Conservation (phyloP, 1,140 invertebrate species). For the Cydia strobilella region DNA sequence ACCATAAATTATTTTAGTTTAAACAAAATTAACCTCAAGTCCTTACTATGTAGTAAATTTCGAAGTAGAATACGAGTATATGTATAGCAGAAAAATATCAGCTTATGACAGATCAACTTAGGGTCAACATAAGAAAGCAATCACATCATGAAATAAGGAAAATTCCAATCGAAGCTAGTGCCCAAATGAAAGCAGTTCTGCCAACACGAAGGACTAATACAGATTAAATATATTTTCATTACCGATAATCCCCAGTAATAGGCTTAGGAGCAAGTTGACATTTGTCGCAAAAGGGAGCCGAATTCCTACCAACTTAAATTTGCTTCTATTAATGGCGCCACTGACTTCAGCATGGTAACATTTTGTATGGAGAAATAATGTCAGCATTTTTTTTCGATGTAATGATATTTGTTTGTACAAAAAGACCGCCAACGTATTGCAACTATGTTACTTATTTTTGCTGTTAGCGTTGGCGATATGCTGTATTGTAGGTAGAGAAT, state of each 20-base stretch:
- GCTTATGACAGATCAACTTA: background rate
- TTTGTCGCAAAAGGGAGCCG: conserved; percentile 27
- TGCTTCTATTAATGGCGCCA: background rate
- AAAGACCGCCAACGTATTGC: background rate
- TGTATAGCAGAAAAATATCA: no score
- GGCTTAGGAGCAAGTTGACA: conserved; percentile 31
- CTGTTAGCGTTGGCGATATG: background rate
- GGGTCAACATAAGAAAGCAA: conserved; percentile 13
- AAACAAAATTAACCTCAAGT: no score
- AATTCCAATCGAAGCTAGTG: conserved; percentile 26
- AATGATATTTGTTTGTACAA: background rate
- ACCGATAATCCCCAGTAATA: conserved; percentile 29
- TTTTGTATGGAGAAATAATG: conserved; percentile 5
- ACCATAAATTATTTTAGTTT: no score
- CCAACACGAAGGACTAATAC: conserved; percentile 27
- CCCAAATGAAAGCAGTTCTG: conserved; percentile 29
- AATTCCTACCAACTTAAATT: conserved; percentile 13
- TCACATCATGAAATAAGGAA: conserved; percentile 29
- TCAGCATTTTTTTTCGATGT: background rate
- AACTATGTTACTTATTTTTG: background rate
- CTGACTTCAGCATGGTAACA: background rate
- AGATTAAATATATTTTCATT: conserved; percentile 33
- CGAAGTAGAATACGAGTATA: no score
- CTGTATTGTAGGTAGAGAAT: background rate
- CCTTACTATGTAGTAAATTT: no score